Base-by-base conservation (phyloP, 2,797 vertebrate species). In the Crocodylus rhombifer region DNA sequence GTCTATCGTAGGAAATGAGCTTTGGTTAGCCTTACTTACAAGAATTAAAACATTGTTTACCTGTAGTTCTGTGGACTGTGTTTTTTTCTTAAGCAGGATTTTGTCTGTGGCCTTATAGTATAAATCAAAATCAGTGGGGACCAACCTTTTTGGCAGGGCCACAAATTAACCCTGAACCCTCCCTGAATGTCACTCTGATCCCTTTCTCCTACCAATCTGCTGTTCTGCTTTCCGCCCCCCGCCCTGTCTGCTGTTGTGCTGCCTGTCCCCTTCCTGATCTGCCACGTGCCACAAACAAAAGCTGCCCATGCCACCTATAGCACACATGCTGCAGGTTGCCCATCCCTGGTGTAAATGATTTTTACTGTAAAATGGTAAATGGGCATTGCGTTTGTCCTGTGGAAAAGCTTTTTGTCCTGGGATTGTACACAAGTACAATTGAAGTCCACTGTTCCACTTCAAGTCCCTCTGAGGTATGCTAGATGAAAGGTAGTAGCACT, bases 101-200 rank as follows among this genome's bases (percentile, higher is more conserved):
- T 80, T n/a, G 42, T 77, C 13, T 2, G 1, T n/a, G 69, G 51
- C 63, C 26, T 61, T 16, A 28, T 79, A 64, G 42, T 0, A 1
- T 36, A 62, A 67, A 17, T 36, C 61, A 42, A 67, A 62, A 65
- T 2, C 42, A 51, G 42, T 26, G 8, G 25, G 33, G 56, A 77
- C 6, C 42, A 80, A 71, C 4, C 17, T 62, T 30, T 5, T 2
- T 42, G 7, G 14, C 63, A 55, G 3, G 6, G 26, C 77, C 60
- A 77, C 77, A 91, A 86, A 3, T 18, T 78, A 23, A 55, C 65
- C 21, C 1, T 1, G 20, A 23, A 73, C 14, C 58, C 64, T 30
- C 10, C 42, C 42, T 51, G 42, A 51, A 10, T 51, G 42, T 3
- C 42, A 51, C 42, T 51, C 42, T 51, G 42, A 51, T 51, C 42